These are phyloP conservation scores for Zaprionus inermis DNA, from an alignment of 1,140 invertebrate species.

Conservation along the genomic window DNA sequence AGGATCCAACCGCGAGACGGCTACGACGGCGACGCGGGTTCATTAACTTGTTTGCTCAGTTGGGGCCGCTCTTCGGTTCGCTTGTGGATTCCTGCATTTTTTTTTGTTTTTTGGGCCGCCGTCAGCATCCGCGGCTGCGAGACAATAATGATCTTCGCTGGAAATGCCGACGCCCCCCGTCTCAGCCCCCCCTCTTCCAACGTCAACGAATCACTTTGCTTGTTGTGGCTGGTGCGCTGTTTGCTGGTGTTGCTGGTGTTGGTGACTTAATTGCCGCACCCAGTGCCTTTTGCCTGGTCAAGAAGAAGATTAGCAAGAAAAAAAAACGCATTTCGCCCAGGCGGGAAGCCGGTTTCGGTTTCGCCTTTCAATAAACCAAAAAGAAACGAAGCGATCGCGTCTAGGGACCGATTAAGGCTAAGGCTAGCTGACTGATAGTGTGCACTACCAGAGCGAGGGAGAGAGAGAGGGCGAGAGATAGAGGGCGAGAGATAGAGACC, in stretches of 20 bases:
- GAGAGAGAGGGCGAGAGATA: slow-evolving; percentile 2
- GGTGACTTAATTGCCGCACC: slow-evolving; percentile 81
- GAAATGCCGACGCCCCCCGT: slow-evolving; percentile 54
- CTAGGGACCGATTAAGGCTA: neutral
- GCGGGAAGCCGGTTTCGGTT: slow-evolving; percentile 52
- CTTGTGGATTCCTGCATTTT: slow-evolving; percentile 17
- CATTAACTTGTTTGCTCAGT: slow-evolving; percentile 73
- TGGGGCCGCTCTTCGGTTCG: neutral
- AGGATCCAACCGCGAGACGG: slow-evolving; percentile 49
- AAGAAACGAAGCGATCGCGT: neutral
- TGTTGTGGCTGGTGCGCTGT: slow-evolving; percentile 26
- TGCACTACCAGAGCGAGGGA: neutral
- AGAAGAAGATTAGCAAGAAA: slow-evolving; percentile 59
- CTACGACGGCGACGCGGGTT: slow-evolving; percentile 52
- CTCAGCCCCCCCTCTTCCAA: neutral
- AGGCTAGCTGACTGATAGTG: neutral
- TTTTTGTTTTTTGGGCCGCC: slow-evolving; percentile 46
- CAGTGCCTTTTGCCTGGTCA: slow-evolving; percentile 38
- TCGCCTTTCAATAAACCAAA: slow-evolving; percentile 9
- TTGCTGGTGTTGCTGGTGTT: slow-evolving; percentile 23
- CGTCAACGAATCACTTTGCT: no score
- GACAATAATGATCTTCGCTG: slow-evolving; percentile 81
- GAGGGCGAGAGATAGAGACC: slow-evolving; percentile 46
- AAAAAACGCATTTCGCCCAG: slow-evolving; percentile 24
- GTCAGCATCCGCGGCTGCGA: slow-evolving; percentile 68